Base-by-base conservation (phyloP, 2,113 vertebrate genomes). In the Cyanoramphus novaezelandiae region DNA sequence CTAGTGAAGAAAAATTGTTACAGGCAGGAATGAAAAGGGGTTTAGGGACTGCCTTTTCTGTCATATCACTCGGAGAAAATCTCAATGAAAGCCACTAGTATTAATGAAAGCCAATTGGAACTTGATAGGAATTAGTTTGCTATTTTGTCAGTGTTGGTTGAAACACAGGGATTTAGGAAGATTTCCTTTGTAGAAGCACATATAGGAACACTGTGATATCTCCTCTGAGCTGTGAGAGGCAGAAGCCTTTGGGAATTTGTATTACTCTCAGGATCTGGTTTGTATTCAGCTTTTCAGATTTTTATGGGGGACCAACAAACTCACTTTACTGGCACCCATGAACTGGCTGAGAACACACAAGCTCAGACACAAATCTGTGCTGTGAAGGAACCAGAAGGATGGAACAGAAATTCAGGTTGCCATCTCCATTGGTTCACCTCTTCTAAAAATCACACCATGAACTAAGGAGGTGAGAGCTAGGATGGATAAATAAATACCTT, bases 141-240 rank as follows among this genome's bases (percentile, higher is more conserved):
- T 95, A 83, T 97, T 93, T 97, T 95, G 96, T 96, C 96, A 96
- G 95, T 43, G 10, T 50, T 94, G 93, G 16, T 84, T 95, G 96
- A 93, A 98, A 98, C 93, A 97, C 88, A 97, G 95, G 93, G 88
- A 94, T 96, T 95, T 84, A 64, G 95, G 94, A 95, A 96, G 94
- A 97, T 98, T 97, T 98, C 85, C 80, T 97, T 97, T 97, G 88
- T 95, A 95, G 96, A 96, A 96, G 85, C 90, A 88, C 14, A 50
- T 96, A 74, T 55, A 90, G 47, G 84, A 97, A 85, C 3, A 20
- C 37, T 71, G 83, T 90, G 64, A 82, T 95, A 92, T 94, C 96
- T 97, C 92, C 75, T 50, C 35, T 85, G 50, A 95, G 95, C 95
- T 86, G 82, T 64, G 87, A 97, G 95, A 95, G 93, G 64, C 88